Evolutionary conservation across 2,888 invertebrate genomes (phyloP).

Genomic region (Salpingus planirostris): DNA sequence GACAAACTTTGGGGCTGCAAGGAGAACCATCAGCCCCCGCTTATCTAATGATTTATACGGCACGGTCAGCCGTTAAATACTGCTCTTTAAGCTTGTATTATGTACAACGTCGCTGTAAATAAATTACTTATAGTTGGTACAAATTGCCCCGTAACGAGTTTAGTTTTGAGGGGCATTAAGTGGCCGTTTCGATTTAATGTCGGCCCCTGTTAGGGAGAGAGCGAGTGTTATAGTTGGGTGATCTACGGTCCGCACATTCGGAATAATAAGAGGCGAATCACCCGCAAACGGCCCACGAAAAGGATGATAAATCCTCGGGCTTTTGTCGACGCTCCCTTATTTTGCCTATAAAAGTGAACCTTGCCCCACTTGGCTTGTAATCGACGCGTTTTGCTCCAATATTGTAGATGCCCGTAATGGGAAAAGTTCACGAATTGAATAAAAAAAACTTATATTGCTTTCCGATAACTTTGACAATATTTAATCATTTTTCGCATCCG

Average conservation of each 20-base stretch:
- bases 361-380: too few species aligned
- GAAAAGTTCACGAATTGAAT: too few species aligned
- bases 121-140: conserved; percentile 26
- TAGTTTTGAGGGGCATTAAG: conserved; percentile 20
- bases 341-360: neutral
- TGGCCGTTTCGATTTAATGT: conserved; percentile 8
- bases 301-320: neutral
- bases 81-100: conserved; percentile 28
- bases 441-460: too few species aligned
- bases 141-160: conserved; percentile 27
- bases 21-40: conserved; percentile 20
- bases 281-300: too few species aligned
- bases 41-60: conserved; percentile 34
- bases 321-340: neutral
- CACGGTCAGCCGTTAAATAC: conserved; percentile 31
- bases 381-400: too few species aligned
- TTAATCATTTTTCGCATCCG: too few species aligned
- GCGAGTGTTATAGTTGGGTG: too few species aligned
- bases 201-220: neutral
- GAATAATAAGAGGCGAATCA: too few species aligned
- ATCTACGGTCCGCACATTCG: too few species aligned
- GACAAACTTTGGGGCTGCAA: conserved; percentile 27
- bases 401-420: too few species aligned
- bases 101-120: conserved; percentile 28
- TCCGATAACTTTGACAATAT: too few species aligned